Evolutionary conservation across 1,140 invertebrate species (phyloP), one percentile per base, ranked within the genome.

Genomic region (Dendroctonus valens): DNA sequence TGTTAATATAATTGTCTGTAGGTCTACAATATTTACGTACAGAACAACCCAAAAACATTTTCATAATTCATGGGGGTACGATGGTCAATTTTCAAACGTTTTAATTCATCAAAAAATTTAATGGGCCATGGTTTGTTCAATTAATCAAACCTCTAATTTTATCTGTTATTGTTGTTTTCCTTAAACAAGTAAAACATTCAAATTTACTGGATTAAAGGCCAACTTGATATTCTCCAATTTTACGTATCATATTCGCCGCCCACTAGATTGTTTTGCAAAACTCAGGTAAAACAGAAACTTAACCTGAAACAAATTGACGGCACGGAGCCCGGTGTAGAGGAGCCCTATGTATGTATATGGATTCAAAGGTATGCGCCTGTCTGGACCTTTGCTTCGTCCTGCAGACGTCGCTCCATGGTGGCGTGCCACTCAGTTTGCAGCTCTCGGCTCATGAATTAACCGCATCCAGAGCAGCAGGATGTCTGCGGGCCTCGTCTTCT

Each of bases 341-440:
- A n/a, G n/a, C 39, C 64, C 51, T 66, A 66, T 66, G 59, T 54
- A 51, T 66, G 37, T 66, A 66, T 66, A 66, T 66, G 53, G 64
- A 66, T 66, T 60, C 55, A 55, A 60, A 66, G 55, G 62, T 57
- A 42, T 66, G 64, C 57, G 64, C 64, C 48, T 59, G 55, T 66
- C 55, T 53, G 39, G 26, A 38, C 44, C 44, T 15, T 37, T 66
- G 64, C 46, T 66, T 59, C 57, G 55, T 52, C 42, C 49, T 52
- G 55, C 57, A 59, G 50, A 59, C 55, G 55, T 57, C 49, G 61
- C 51, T 41, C 54, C 52, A 65, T 59, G 65, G 66, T 70, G 69
- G 69, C 69, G 69, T 70, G 59, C 57, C 53, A 68, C 59, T 70
- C 69, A 70, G 69, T 70, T 70, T 68, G 69, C 69, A 70, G 65